Base-by-base conservation (phyloP, 2,113 vertebrate species). In the Carassius carassius region DNA sequence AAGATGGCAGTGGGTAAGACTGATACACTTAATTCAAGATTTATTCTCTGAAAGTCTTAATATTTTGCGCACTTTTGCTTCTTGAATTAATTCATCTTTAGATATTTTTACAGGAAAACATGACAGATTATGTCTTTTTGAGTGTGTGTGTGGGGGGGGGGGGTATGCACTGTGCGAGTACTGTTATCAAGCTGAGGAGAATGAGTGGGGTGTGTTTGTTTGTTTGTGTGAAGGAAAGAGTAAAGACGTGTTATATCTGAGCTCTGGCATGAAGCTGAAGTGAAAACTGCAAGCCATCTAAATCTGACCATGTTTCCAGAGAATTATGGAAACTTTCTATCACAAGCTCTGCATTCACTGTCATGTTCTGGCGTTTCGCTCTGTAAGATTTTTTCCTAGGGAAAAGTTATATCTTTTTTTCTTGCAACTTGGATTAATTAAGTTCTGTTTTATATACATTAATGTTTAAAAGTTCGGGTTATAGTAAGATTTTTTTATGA, bases 201-300 rank as follows among this genome's bases (percentile, higher is more conserved):
- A 35, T 17, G 63, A 67, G 63, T 6, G 12, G 1, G 0, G 63
- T 67, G 63, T 17, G 14, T 67, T 8, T 67, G 5, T 65, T 16
- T 32, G 63, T 67, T 25, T 67, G 63, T 67, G 14, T 67, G 65
- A 67, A 67, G 7, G 65, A 67, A 67, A 67, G 16, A 67, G 65
- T 67, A 35, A 67, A 35, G 63, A 16, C 6, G 14, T 41, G 63
- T 29, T 70, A n/a, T 81, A 81, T 79, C 44, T 41, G 41, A 56
- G 67, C 76, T 63, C 54, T 75, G 76, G 35, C 32, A 13, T 78
- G 23, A 78, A 70, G 32, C 75, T 84, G 58, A 29, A 56, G 14
- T 63, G 72, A 85, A 85, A 37, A 81, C n/a, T 79, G 76, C 29
- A n/a, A 74, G 32, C 63, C 19, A 72, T 83, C 21, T 60, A 37